A percentile compares a stretch with the other conserved stretches of the same genome.
Evolutionary conservation across 1,140 invertebrate genomes (phyloP).

Genomic region (Hesperophylax magnus): DNA sequence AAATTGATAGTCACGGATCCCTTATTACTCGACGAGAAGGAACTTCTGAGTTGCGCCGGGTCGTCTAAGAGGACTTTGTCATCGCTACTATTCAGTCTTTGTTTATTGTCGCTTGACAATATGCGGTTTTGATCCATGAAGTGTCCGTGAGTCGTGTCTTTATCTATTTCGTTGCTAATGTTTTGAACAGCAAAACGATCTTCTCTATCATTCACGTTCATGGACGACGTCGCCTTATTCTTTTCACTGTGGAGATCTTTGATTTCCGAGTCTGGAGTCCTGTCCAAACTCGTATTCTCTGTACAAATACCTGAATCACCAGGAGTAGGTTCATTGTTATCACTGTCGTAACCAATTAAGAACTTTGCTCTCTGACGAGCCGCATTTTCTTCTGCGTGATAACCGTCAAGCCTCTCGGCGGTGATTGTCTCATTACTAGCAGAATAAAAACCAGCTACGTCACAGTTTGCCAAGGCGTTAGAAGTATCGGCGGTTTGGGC

Average conservation of each 20-base stretch:
- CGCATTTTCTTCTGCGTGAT: conserved; percentile 60
- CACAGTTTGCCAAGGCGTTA: conserved; percentile 55
- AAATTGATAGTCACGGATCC: conserved; percentile 64
- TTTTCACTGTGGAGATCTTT: conserved; percentile 48
- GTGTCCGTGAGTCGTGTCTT: conserved; percentile 63
- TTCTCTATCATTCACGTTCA: not conserved
- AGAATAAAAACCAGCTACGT: conserved; percentile 62
- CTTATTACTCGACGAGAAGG: conserved; percentile 61
- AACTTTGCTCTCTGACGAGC: conserved; percentile 71
- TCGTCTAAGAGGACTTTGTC: conserved; percentile 16
- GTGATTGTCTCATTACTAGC: conserved; percentile 59
- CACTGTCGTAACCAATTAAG: conserved; percentile 67
- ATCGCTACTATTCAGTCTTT: conserved; percentile 26
- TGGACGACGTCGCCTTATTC: conserved; percentile 10
- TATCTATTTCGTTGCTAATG: conserved; percentile 23
- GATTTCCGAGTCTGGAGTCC: conserved; percentile 72
- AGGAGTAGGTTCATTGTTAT: conserved; percentile 67
- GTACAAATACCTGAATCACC: conserved; percentile 81
- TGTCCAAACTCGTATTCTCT: conserved; percentile 79
- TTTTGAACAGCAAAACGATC: not conserved
- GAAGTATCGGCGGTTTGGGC: conserved; percentile 24
- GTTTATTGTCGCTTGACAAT: conserved; percentile 53
- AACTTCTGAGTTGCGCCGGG: conserved; percentile 61
- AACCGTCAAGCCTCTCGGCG: not conserved
- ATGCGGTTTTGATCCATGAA: conserved; percentile 68